Percentiles rank a stretch among this genome's conserved stretches.
These are phyloP conservation scores for Ectemnius cavifrons DNA, from an alignment of 2,888 invertebrate genomes.

Conservation along the genomic window DNA sequence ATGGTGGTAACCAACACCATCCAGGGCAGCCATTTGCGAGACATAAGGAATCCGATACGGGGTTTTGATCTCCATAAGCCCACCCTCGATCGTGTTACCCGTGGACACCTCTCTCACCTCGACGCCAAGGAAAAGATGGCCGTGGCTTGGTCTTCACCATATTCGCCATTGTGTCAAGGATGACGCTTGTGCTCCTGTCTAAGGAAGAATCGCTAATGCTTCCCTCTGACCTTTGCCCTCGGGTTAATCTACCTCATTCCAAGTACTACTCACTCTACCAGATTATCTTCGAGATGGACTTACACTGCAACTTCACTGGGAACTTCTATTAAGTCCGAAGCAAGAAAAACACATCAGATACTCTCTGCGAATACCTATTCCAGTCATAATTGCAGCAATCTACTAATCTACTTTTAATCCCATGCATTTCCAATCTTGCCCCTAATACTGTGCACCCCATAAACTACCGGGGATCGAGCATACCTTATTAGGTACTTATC, in stretches of 20 bases:
- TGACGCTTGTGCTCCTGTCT: constrained; percentile 31
- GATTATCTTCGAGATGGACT: constrained; percentile 19
- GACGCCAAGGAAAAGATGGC: constrained; percentile 63
- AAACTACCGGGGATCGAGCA: too few species aligned
- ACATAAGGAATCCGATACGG: constrained; percentile 74
- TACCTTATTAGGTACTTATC: background rate
- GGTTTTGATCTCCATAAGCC: constrained; percentile 76
- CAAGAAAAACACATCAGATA: background rate
- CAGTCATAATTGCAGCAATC: background rate
- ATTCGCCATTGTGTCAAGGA: constrained; percentile 58
- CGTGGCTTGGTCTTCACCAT: constrained; percentile 53
- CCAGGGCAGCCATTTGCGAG: constrained; percentile 74
- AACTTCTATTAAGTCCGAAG: background rate
- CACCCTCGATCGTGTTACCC: constrained; percentile 77
- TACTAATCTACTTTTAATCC: background rate
- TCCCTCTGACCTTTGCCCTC: constrained; percentile 55
- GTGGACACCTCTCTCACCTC: constrained; percentile 61
- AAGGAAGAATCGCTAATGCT: constrained; percentile 44
- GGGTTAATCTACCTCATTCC: constrained; percentile 58
- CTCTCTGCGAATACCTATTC: constrained; percentile 3
- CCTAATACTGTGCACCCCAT: background rate
- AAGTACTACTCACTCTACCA: constrained; percentile 21
- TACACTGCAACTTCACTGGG: background rate
- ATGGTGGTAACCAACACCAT: constrained; percentile 75
- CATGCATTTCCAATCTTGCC: background rate